These are phyloP conservation scores for Neelides sp. DNA, from an alignment of 1,140 invertebrate genomes.

Conservation along the genomic window DNA sequence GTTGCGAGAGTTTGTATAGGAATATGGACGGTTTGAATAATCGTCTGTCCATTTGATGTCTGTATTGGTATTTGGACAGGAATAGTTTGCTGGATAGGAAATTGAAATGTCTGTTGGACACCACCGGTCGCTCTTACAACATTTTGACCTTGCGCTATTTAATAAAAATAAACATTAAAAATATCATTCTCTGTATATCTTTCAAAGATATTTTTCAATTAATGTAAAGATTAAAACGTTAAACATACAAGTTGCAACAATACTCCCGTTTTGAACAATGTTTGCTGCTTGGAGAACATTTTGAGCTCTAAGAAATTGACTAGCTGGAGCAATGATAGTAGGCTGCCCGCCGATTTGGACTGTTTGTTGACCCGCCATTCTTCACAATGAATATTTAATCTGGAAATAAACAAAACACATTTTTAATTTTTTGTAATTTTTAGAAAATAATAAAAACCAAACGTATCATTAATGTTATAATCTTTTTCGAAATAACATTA, in stretches of 20 bases:
- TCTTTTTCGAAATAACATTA: too few relatives aligned
- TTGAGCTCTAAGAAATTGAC: conserved; percentile 24
- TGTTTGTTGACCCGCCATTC: conserved; percentile 13
- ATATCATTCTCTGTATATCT: neutral
- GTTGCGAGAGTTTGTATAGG: conserved; percentile 62
- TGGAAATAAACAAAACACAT: too few relatives aligned
- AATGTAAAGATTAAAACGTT: neutral
- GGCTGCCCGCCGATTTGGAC: conserved; percentile 26
- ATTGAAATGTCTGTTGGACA: conserved; percentile 54
- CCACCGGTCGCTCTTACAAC: conserved; percentile 46
- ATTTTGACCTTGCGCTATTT: conserved; percentile 49
- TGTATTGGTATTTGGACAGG: conserved; percentile 86
- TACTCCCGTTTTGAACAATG: conserved; percentile 27
- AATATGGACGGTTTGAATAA: conserved; percentile 84
- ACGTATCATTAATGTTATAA: too few relatives aligned
- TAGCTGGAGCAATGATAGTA: conserved; percentile 26
- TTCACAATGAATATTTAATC: too few relatives aligned
- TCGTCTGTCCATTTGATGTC: conserved; percentile 73
- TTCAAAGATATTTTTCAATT: neutral
- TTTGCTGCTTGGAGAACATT: conserved; percentile 28
- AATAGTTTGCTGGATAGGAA: conserved; percentile 70
- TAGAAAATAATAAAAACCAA: too few relatives aligned
- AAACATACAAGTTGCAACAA: conserved; percentile 17
- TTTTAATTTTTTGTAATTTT: too few relatives aligned
- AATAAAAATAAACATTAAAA: conserved; percentile 7